These are phyloP conservation scores for Bombus confusus DNA, from an alignment of 1,140 invertebrate genomes.

Conservation along the genomic window DNA sequence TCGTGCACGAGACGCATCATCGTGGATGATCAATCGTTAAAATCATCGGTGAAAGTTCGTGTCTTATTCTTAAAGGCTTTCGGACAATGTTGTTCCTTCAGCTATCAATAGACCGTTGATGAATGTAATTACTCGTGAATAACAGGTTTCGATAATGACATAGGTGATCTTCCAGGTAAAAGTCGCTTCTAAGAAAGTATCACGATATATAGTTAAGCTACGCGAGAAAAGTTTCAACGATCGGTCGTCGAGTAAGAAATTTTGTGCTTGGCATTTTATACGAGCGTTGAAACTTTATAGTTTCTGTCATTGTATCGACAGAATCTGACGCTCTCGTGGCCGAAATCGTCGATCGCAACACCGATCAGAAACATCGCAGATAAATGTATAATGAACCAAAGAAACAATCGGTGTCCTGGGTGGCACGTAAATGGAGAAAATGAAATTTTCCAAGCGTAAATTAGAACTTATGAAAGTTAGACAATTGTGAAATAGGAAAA, in stretches of 20 bases:
- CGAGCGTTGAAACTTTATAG: background rate
- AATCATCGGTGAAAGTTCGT: background rate
- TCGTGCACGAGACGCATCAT: background rate
- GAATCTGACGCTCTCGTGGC: background rate
- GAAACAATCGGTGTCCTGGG: background rate
- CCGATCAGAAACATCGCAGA: background rate
- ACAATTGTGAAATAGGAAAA: background rate
- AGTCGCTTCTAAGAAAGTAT: conserved; percentile 6
- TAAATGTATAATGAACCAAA: too few species aligned
- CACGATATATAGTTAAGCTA: background rate
- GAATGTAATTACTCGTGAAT: background rate
- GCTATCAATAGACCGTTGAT: background rate
- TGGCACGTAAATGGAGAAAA: background rate
- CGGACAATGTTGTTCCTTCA: conserved; percentile 8
- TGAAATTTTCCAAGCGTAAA: background rate
- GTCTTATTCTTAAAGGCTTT: background rate
- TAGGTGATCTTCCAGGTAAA: background rate
- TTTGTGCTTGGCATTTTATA: background rate
- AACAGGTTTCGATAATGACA: background rate
- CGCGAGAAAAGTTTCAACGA: background rate
- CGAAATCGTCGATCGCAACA: too few species aligned
- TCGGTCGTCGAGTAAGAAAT: background rate
- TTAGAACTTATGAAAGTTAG: background rate
- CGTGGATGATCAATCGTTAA: background rate
- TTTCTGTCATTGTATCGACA: background rate